Evolutionary conservation across 1,140 invertebrate genomes (phyloP), one percentile per base, ranked within the genome.

Genomic region (Pteromalus puparum): DNA sequence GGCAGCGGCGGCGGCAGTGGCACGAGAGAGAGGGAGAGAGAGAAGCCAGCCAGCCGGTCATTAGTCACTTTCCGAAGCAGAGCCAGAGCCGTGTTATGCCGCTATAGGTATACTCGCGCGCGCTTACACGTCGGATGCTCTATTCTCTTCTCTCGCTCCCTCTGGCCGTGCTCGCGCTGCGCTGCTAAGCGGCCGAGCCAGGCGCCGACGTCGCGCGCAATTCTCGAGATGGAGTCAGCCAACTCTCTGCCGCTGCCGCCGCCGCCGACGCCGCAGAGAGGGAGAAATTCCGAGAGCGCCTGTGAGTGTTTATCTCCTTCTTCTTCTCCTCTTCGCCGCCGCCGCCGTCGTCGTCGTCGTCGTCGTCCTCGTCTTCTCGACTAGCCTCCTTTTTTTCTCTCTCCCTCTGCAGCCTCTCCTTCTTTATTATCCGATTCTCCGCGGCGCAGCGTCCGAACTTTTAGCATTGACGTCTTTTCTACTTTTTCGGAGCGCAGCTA

Each of bases 11-110:
- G n/a, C 24, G 15, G 68, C 42, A 46, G 28, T 42, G 42, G 24
- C 70, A 13, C 74, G 74, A 28, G 68, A 12, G 38, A 15, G 83
- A 74, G 42, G 24, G 46, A 61, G 26, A 53, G 46, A 75, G 73
- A n/a, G 34, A 91, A 90, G 90, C 91, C 89, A 90, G 89, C 89
- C 90, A 89, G 90, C 91, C 91, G 91, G 91, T 93, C 92, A 93
- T 93, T 93, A 92, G 92, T 93, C 92, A 93, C 92, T 92, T 92
- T 92, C 91, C 91, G 91, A 92, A 93, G 91, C 92, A 92, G 74
- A 68, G 74, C 74, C 79, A 70, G 67, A 70, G 67, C 67, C 67
- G 68, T 72, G 68, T 72, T 72, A 42, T 26, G 73, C 73, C 28
- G 5, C 21, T 74, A 42, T 70, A 70, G 24, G 67, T 46, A 73